phyloP scores from a whole-genome alignment of 1,140 invertebrate genomes.

The Lordiphosa collinella region DNA sequence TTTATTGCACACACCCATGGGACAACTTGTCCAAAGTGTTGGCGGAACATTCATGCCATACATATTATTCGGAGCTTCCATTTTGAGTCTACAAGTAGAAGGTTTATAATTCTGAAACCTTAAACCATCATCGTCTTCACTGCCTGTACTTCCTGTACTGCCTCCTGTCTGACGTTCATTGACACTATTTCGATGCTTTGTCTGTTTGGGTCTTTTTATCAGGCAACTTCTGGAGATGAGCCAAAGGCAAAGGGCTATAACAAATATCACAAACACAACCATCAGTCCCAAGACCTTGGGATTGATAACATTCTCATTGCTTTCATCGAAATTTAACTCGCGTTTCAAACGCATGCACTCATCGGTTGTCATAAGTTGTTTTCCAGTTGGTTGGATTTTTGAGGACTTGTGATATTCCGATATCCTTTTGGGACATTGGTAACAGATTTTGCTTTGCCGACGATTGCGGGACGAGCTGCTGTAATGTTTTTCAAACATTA shows the following conservation, averaged over 20 bases:
- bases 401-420: background rate
- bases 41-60: background rate
- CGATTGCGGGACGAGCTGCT: background rate
- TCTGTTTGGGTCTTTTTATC: background rate
- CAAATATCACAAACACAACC: conserved; percentile 21
- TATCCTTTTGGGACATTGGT: background rate
- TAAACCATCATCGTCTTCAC: too few species aligned
- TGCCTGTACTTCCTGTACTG: background rate
- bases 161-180: background rate
- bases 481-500: background rate
- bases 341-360: conserved; percentile 20
- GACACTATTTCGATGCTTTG: background rate
- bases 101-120: background rate
- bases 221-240: conserved; percentile 29
- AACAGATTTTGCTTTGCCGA: background rate
- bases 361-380: conserved; percentile 1
- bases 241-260: conserved; percentile 30
- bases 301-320: background rate
- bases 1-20: background rate
- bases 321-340: conserved; percentile 3
- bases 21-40: background rate
- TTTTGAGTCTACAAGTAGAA: background rate
- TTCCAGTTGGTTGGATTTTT: background rate
- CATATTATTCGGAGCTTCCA: background rate
- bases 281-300: conserved; percentile 19